Base-by-base conservation (phyloP, 2,888 invertebrate species). In the Heliconius sara region DNA sequence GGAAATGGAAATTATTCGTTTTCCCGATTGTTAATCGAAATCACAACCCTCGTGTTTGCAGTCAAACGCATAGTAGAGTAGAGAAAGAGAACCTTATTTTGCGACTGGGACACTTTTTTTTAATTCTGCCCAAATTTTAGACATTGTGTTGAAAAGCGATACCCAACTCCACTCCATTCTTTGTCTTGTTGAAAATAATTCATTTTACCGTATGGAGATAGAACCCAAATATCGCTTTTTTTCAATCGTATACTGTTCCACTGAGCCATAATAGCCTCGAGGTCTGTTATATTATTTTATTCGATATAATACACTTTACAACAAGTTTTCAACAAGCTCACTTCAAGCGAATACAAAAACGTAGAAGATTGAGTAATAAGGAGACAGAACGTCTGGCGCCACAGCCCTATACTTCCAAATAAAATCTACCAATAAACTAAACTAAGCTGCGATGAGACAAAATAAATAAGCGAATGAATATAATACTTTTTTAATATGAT, bases 331-430 rank as follows among this genome's bases (percentile, higher is more conserved):
- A 22, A 43, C 19, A 16, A 3, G 3, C 9, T 25, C 12, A 60
- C 60, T 47, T 27, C 7, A 65, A 27, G 25, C 13, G 22, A 47
- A 65, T 43, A 43, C 39, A 63, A 34, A 39, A 75, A 65, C 22
- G 22, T 75, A 63, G 65, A 25, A 65, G 63, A 65, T 65, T n/a
- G 65, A 65, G 65, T 75, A 75, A 47, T 25, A 39, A 22, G 75
- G 65, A 43, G 75, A 66, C 75, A 66, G 75, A 66, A 47, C 27
- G 75, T 75, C 75, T 66, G 75, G 75, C 75, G 75, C 75, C 75
- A 57, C n/a, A 39, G 43, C 47, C 47, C 47, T 65, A 30, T 47
- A 65, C 63, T 75, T 66, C 43, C 43, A 47, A 75, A 66, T 66
- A 65, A 66, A 75, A 75, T 66, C 19, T 22, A 30, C 47, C 75